These are phyloP conservation scores for Phyllotis vaccarum DNA, from an alignment of 2,797 vertebrate genomes.

Conservation along the genomic window DNA sequence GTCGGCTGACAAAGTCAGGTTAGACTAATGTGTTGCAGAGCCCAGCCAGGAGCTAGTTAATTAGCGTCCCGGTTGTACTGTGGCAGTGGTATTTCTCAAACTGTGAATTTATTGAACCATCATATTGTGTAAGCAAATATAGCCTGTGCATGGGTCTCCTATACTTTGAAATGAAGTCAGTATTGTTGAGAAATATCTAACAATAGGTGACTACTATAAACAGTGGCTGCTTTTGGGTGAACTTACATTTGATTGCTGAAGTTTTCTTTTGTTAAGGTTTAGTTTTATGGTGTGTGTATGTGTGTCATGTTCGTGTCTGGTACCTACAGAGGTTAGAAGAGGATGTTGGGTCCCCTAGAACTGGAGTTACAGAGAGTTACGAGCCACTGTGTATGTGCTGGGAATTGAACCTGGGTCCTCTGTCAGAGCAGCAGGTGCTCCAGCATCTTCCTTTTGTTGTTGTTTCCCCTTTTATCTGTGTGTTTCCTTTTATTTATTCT, in stretches of 20 bases:
- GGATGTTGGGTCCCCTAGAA: neutral
- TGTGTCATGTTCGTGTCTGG: too few species aligned
- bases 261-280: neutral
- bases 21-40: neutral
- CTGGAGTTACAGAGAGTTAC: neutral
- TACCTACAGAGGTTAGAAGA: neutral
- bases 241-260: slow-evolving; percentile 18
- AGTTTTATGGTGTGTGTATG: neutral
- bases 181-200: neutral
- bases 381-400: neutral
- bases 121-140: neutral
- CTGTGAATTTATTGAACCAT: neutral
- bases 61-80: neutral
- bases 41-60: neutral
- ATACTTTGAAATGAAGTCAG: slow-evolving; percentile 28
- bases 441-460: neutral
- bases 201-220: neutral
- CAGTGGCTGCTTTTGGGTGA: neutral
- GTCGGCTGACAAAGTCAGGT: neutral
- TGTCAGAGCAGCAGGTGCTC: neutral
- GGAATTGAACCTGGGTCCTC: neutral
- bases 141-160: neutral
- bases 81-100: neutral
- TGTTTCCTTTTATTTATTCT: neutral
- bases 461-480: neutral